These are phyloP conservation scores for Cynopterus sphinx DNA, from an alignment of 2,797 vertebrate species.

Conservation along the genomic window DNA sequence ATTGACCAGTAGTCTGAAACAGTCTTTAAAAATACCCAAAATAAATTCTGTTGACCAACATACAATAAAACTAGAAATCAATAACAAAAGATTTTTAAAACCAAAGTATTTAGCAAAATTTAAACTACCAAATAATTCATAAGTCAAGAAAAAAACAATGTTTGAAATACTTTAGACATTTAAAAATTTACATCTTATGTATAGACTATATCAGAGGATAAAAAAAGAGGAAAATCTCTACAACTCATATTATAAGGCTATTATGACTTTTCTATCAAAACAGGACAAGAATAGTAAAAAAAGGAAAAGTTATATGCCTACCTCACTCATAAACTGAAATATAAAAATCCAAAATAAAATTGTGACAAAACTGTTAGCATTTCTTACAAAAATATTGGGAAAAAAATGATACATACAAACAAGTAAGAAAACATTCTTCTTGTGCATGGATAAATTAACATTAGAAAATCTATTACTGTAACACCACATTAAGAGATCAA, in stretches of 20 bases:
- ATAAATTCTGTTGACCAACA: neutral
- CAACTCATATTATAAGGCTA: neutral
- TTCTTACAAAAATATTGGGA: neutral
- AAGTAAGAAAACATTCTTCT: neutral
- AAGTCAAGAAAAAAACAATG: neutral
- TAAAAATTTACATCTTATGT: neutral
- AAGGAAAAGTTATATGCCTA: neutral
- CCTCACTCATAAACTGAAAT: neutral
- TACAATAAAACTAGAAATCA: neutral
- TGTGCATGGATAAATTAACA: neutral
- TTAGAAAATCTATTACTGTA: neutral
- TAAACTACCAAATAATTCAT: neutral
- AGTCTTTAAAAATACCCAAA: neutral
- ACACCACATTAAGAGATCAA: neutral
- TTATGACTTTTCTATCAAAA: neutral
- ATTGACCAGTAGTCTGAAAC: neutral
- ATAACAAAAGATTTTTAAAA: neutral
- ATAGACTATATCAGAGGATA: neutral
- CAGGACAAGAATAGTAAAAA: neutral
- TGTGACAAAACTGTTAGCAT: neutral
- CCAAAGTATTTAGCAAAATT: neutral
- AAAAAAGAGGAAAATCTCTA: neutral
- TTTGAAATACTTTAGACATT: neutral
- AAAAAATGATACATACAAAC: neutral
- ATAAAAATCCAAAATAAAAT: neutral